Conservation (phyloP, 2,113 vertebrate species). For the Rhea pennata region DNA sequence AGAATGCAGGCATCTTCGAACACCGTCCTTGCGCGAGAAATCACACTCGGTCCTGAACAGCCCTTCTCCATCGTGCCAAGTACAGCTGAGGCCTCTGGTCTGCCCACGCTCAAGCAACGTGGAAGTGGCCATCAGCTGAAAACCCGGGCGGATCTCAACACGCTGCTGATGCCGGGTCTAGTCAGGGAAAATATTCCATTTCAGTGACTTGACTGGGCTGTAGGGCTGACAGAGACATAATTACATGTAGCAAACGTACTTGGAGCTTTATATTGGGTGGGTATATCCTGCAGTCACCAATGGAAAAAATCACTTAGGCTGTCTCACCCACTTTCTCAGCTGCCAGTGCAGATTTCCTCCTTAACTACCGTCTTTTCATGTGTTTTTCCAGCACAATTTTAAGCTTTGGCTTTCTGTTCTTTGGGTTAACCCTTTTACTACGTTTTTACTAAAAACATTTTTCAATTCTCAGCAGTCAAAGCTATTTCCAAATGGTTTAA, state of each 20-base stretch:
- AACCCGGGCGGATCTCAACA: not conserved
- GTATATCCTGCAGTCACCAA: not conserved
- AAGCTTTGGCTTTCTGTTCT: not conserved
- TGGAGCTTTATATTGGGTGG: not conserved
- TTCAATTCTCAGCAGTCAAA: not conserved
- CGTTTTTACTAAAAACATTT: not conserved
- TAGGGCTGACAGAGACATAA: not conserved
- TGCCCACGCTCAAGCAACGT: accelerated
- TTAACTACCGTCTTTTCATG: not conserved
- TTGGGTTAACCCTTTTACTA: not conserved
- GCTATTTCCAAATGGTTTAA: not conserved
- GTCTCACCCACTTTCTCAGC: not conserved
- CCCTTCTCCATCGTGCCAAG: accelerated
- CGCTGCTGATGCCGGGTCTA: not conserved
- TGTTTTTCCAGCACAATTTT: not conserved
- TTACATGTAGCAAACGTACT: accelerated
- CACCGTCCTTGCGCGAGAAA: not conserved
- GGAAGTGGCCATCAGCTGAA: not conserved
- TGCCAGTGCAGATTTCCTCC: not conserved
- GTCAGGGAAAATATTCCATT: not conserved
- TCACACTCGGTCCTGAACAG: accelerated
- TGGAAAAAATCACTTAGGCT: not conserved
- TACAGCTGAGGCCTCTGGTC: accelerated
- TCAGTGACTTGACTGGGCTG: not conserved
- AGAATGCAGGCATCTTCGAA: not conserved